phyloP scores from a whole-genome alignment of 2,888 invertebrate species.

The Chouioia cunea region DNA sequence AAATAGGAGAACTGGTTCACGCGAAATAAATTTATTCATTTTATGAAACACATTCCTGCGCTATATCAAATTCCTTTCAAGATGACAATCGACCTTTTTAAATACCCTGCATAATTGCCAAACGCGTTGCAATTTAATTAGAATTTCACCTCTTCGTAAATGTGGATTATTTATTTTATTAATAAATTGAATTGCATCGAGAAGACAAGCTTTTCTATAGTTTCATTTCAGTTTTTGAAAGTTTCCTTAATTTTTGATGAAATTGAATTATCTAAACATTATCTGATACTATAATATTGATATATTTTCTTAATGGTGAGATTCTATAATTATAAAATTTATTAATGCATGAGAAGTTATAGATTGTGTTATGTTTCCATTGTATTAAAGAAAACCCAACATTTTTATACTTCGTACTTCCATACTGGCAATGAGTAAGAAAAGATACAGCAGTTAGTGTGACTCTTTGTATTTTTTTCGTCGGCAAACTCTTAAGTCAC shows the following conservation, averaged over 20 bases:
- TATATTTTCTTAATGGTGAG: no score
- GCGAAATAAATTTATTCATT: constrained; percentile 20
- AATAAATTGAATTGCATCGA: no score
- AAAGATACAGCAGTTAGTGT: constrained; percentile 28
- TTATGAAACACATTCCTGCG: constrained; percentile 28
- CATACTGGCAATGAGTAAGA: neutral
- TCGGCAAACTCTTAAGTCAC: constrained; percentile 40
- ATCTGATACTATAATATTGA: no score
- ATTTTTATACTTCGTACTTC: constrained; percentile 12
- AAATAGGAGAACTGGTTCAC: constrained; percentile 12
- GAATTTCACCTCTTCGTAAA: neutral
- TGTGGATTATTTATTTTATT: no score
- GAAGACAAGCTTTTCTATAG: no score
- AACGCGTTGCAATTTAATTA: constrained; percentile 24
- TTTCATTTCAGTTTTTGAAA: no score
- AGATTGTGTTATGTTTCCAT: no score
- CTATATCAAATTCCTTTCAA: constrained; percentile 31
- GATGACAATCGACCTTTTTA: constrained; percentile 11
- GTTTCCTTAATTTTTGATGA: no score
- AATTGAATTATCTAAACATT: no score
- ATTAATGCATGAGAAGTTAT: no score
- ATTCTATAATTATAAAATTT: no score
- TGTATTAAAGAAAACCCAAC: constrained; percentile 5
- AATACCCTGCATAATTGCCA: constrained; percentile 17
- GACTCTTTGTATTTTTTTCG: constrained; percentile 46